These are phyloP conservation scores for Brachypterus glaber DNA, from an alignment of 2,888 invertebrate genomes.

Conservation along the genomic window DNA sequence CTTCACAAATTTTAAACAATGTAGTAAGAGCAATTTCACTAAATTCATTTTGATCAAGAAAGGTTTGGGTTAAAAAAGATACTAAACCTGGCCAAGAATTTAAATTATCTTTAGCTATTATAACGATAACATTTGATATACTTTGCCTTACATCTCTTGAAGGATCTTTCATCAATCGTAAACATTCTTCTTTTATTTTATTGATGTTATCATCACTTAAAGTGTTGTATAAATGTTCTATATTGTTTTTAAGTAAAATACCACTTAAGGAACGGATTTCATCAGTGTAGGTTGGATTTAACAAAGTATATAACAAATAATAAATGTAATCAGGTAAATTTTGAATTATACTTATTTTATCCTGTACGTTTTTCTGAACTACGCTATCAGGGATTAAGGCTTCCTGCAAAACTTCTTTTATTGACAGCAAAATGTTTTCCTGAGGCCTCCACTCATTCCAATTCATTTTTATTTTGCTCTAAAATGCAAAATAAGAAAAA, in stretches of 20 bases:
- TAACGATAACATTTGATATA: constrained; percentile 93
- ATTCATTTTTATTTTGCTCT: too few species aligned
- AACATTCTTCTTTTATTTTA: constrained; percentile 90
- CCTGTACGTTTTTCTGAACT: constrained; percentile 91
- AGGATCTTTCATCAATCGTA: constrained; percentile 86
- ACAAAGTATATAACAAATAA: constrained; percentile 93
- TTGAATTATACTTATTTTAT: constrained; percentile 95
- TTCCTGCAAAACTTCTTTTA: constrained; percentile 91
- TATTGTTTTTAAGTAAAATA: constrained; percentile 95
- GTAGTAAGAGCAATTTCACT: constrained; percentile 97
- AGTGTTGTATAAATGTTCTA: constrained; percentile 79
- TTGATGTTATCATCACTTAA: constrained; percentile 81
- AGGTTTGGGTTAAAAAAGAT: constrained; percentile 80
- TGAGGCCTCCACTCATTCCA: constrained; percentile 83
- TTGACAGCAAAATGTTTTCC: constrained; percentile 89
- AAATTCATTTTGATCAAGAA: constrained; percentile 84
- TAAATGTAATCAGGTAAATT: constrained; percentile 97
- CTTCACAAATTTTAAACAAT: constrained; percentile 97
- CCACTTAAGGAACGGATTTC: constrained; percentile 94
- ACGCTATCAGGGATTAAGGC: constrained; percentile 95
- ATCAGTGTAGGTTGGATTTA: constrained; percentile 90
- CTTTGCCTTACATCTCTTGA: constrained; percentile 93
- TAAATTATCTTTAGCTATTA: constrained; percentile 85
- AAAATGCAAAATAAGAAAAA: too few species aligned
- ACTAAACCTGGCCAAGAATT: constrained; percentile 90